phyloP scores from a whole-genome alignment of 2,113 vertebrate genomes.

The Spheniscus mendiculus region DNA sequence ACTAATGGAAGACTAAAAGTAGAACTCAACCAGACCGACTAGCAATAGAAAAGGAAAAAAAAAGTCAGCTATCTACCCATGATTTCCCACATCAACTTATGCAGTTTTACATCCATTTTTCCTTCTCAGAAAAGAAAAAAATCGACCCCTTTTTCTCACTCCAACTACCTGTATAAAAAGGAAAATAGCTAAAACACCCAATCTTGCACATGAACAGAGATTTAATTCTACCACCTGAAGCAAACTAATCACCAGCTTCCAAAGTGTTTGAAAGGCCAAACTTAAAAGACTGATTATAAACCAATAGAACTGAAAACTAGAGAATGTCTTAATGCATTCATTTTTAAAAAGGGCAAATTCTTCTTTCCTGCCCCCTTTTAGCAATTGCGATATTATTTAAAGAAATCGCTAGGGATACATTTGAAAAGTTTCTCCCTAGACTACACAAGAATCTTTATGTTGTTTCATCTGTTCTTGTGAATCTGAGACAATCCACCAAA shows the following conservation, averaged over 20 bases:
- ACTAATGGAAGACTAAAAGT: background rate
- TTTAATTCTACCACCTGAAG: background rate
- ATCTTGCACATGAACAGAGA: background rate
- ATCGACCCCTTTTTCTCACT: background rate
- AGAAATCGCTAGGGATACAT: background rate
- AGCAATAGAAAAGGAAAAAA: background rate
- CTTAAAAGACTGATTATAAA: background rate
- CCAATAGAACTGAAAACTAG: background rate
- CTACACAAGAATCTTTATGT: background rate
- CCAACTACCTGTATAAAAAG: background rate
- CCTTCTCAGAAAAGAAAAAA: background rate
- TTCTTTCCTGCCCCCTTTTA: background rate
- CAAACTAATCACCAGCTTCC: background rate
- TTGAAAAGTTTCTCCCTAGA: background rate
- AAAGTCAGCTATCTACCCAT: background rate
- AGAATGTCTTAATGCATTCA: background rate
- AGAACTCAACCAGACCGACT: background rate
- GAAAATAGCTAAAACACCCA: background rate
- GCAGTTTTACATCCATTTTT: background rate
- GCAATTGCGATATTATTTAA: background rate
- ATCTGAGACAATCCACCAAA: background rate
- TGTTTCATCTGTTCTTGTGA: background rate
- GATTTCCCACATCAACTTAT: background rate
- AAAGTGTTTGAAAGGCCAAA: background rate
- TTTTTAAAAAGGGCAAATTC: background rate